Conservation (phyloP, 1,140 invertebrate genomes). For the Euura saliciscinereae region DNA sequence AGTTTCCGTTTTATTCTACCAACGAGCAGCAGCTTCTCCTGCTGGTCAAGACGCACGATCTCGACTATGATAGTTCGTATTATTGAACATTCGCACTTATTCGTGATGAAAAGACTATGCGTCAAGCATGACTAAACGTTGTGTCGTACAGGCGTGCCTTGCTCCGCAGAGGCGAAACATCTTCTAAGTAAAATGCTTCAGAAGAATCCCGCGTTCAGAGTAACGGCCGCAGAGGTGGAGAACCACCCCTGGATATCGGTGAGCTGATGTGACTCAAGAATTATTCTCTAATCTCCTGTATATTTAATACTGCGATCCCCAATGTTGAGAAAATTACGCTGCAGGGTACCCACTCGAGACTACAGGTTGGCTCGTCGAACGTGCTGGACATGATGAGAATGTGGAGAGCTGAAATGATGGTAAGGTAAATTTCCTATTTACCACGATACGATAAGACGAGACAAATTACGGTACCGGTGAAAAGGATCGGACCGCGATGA, state of each 20-base stretch:
- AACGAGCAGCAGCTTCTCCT: constrained; percentile 39
- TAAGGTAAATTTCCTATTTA: constrained; percentile 11
- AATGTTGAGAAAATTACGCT: not conserved
- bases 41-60: constrained; percentile 43
- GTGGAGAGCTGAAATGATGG: constrained; percentile 27
- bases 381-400: constrained; percentile 26
- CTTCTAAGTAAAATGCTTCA: constrained; percentile 57
- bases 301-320: no score
- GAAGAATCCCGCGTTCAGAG: constrained; percentile 61
- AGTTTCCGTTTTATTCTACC: constrained; percentile 46
- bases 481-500: no score
- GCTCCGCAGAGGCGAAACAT: constrained; percentile 45
- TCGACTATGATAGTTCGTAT: constrained; percentile 23
- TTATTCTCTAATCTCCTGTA: no score
- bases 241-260: constrained; percentile 61
- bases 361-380: constrained; percentile 18
- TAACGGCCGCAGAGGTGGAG: constrained; percentile 60
- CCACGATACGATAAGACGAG: no score
- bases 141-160: constrained; percentile 15
- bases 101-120: no score
- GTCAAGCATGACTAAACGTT: no score
- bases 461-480: no score
- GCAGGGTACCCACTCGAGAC: constrained; percentile 12
- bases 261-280: not conserved
- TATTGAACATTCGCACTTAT: constrained; percentile 18